Base-by-base conservation (phyloP, 2,888 invertebrate genomes). In the Agrotis clavis region DNA sequence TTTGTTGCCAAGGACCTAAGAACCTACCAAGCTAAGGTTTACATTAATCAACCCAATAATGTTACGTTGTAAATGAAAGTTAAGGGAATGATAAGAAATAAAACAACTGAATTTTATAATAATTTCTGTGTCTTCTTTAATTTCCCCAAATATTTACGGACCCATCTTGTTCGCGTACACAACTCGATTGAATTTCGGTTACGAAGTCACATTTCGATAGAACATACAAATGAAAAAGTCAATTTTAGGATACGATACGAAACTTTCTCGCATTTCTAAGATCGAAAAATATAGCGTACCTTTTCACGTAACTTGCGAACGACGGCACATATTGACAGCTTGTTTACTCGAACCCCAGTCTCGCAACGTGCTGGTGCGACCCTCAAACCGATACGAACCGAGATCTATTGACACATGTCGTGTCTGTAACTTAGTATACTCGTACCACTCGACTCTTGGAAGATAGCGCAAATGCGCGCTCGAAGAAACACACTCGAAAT, bases 1-100 rank as follows among this genome's bases (percentile, higher is more conserved):
- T 78, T 78, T 70, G 65, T 85, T 79, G 85, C 74, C 74, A 85
- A 84, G 76, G 85, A 85, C 76, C 70, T 85, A 84, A 81, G 84
- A 81, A 81, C 84, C 81, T 64, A 67, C 45, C 54, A 25, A 48
- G 45, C 41, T 82, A 21, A 25, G 41, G 59, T 61, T 66, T 51
- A 47, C 18, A 57, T 79, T 50, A 53, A 57, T 61, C 41, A 25
- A 57, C 53, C 57, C 51, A 59, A 50, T n/a, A 47, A 74, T 65
- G 41, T 67, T 19, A 73, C 67, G 60, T 79, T 71, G 65, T 66
- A 53, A 63, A 63, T 66, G 54, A 57, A 82, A 71, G 11, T 56
- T 60, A 48, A 45, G 65, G 25, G 65, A 35, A 59, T 25, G 19
- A 54, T 77, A 57, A 64, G 45, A 77, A 78, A 78, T 83, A 79